Conservation (phyloP, 2,113 vertebrate genomes). For the Physeter macrocephalus region DNA sequence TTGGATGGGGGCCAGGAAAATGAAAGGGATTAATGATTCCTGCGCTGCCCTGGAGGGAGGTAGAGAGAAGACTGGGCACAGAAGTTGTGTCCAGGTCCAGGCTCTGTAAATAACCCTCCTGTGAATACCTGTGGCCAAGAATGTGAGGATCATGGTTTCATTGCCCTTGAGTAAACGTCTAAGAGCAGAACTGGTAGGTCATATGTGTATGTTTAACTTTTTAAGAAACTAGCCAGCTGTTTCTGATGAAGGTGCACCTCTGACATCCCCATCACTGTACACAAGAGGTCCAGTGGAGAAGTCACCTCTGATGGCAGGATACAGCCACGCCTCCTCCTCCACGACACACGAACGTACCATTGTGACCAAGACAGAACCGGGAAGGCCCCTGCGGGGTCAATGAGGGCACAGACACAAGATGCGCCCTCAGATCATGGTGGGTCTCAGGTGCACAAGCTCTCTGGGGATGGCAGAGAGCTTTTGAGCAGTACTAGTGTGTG, state of each 20-base stretch:
- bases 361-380: background rate
- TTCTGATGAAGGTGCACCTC: background rate
- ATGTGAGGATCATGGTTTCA: background rate
- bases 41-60: background rate
- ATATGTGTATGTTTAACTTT: background rate
- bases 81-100: background rate
- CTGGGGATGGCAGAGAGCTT: background rate
- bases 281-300: background rate
- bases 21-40: background rate
- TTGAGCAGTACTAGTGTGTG: background rate
- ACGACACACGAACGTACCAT: accelerated
- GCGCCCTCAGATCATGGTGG: background rate
- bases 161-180: background rate
- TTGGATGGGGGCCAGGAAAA: background rate
- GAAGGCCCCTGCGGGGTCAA: background rate
- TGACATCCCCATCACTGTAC: background rate
- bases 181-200: background rate
- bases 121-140: background rate
- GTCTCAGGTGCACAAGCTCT: background rate
- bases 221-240: background rate
- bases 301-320: background rate
- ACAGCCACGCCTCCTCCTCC: background rate
- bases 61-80: background rate
- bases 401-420: accelerated
- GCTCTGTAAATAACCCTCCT: background rate